Evolutionary conservation across 2,113 vertebrate species (phyloP), one percentile per base, ranked within the genome.

Genomic region (Malurus cyaneus): DNA sequence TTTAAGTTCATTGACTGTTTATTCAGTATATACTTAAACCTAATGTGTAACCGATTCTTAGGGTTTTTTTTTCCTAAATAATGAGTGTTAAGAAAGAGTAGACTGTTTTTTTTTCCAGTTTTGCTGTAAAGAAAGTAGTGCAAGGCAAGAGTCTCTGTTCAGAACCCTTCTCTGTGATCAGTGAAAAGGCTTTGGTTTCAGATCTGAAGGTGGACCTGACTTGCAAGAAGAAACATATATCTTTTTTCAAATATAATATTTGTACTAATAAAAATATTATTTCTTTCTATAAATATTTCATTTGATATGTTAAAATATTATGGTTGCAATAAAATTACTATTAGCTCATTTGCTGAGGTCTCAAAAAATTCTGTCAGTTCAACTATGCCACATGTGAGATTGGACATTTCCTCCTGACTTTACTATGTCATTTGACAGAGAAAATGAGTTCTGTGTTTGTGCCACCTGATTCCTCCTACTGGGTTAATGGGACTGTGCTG

Each of bases 341-440:
- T 73, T 61, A 42, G 17, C 11, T 83, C 14, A 54, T 54, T 46
- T 66, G 39, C 39, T 47, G 16, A 60, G 42, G 20, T 56, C 20
- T 86, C 17, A 14, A 42, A 60, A 82, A 70, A 50, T 84, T 81
- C 29, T 66, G 3, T 74, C 36, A 0, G 23, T 74, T 91, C 46
- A 84, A 14, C 32, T 78, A 14, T 42, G 32, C 24, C 16, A 47
- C 29, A 29, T 66, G 14, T 78, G 64, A 78, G 32, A 23, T 19
- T 65, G 26, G 36, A 61, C 39, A 59, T 44, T 82, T 92, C 80
- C 52, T 90, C 59, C 71, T 90, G 84, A 78, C 32, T 83, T 83
- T 70, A 47, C 39, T 54, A 3, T 41, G 26, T 80, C 83, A 69
- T 80, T 89, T 81, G 23, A 74, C 32, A 67, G 84, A 86, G 60